Conservation (phyloP, 2,888 invertebrate genomes). For the Noctuana brunneofusca region DNA sequence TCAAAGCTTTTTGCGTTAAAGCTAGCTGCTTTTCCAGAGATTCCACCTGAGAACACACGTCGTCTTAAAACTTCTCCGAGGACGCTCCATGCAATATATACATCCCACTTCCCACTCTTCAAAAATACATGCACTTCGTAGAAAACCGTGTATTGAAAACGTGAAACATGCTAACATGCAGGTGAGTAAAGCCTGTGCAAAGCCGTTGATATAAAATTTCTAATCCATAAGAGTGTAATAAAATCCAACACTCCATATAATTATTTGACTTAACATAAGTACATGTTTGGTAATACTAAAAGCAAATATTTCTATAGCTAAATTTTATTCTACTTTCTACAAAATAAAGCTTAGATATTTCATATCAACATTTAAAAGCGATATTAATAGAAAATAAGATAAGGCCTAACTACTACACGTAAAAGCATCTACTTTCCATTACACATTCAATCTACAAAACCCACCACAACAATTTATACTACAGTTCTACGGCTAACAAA, state of each 20-base stretch:
- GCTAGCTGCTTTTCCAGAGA: slow-evolving; percentile 83
- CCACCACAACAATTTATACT: slow-evolving; percentile 4
- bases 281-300: background rate
- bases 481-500: background rate
- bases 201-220: slow-evolving; percentile 48
- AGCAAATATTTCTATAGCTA: background rate
- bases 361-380: slow-evolving; percentile 38
- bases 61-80: slow-evolving; percentile 63
- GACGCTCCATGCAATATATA: slow-evolving; percentile 66
- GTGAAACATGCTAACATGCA: slow-evolving; percentile 33
- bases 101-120: slow-evolving; percentile 49
- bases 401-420: slow-evolving; percentile 28
- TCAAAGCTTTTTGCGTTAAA: slow-evolving; percentile 79
- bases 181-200: slow-evolving; percentile 35
- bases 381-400: slow-evolving; percentile 16
- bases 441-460: slow-evolving; percentile 18
- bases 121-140: slow-evolving; percentile 46
- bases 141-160: slow-evolving; percentile 45
- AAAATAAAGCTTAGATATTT: slow-evolving; percentile 17
- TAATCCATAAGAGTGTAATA: background rate
- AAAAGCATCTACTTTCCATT: slow-evolving; percentile 28
- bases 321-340: slow-evolving; percentile 45
- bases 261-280: background rate
- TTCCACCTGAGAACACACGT: slow-evolving; percentile 80
- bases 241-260: background rate